Evolutionary conservation across 2,888 invertebrate genomes (phyloP).

Genomic region (Lissonota sp.): DNA sequence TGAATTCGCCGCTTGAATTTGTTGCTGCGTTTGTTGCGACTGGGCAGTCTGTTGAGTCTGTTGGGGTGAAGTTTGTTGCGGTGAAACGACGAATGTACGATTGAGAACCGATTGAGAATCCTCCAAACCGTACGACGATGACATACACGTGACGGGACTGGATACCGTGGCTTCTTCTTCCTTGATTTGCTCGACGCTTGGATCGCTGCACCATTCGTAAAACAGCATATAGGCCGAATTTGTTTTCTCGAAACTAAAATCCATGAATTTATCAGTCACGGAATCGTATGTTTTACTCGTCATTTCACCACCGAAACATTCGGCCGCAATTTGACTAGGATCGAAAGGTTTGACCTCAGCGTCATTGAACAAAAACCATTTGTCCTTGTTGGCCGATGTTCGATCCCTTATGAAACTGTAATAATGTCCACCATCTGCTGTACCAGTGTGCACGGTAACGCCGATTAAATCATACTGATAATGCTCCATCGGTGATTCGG

Average conservation of each 20-base stretch:
- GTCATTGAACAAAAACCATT: slow-evolving; percentile 97
- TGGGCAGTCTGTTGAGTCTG: slow-evolving; percentile 55
- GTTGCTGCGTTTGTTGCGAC: slow-evolving; percentile 40
- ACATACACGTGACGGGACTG: slow-evolving; percentile 73
- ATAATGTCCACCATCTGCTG: slow-evolving; percentile 98
- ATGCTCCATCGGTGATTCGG: slow-evolving; percentile 88
- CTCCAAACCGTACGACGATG: slow-evolving; percentile 60
- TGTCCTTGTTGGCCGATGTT: slow-evolving; percentile 89
- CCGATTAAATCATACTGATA: slow-evolving; percentile 95
- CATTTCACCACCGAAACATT: slow-evolving; percentile 99
- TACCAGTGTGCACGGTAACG: slow-evolving; percentile 98
- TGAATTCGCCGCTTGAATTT: slow-evolving; percentile 48
- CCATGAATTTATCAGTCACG: slow-evolving; percentile 98
- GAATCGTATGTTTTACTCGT: slow-evolving; percentile 98
- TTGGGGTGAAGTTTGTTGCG: slow-evolving; percentile 64
- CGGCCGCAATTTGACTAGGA: slow-evolving; percentile 96
- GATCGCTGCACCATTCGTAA: slow-evolving; percentile 91
- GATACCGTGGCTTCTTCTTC: slow-evolving; percentile 80
- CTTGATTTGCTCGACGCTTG: slow-evolving; percentile 75
- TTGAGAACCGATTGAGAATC: too few relatives aligned
- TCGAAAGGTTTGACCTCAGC: slow-evolving; percentile 98
- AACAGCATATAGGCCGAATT: slow-evolving; percentile 99
- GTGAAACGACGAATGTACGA: slow-evolving; percentile 69
- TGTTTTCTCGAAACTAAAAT: slow-evolving; percentile 98
- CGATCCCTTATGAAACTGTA: slow-evolving; percentile 97